Conservation (phyloP, 2,888 invertebrate genomes). For the Chrysolina haemoptera region DNA sequence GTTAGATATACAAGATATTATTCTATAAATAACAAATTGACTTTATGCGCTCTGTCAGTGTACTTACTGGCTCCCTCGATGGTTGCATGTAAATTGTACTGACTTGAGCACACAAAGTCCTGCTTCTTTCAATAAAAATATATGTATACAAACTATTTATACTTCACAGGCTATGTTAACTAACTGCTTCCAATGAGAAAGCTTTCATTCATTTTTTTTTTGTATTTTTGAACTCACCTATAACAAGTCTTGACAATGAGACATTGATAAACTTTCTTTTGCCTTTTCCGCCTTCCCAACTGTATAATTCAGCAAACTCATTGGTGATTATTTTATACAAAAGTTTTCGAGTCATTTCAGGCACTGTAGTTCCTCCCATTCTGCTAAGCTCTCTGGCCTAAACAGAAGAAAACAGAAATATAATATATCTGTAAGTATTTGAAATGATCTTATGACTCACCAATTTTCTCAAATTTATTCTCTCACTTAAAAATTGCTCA, state of each 20-base stretch:
- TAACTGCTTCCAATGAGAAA: constrained; percentile 26
- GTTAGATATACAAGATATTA: constrained; percentile 28
- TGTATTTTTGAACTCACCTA: constrained; percentile 27
- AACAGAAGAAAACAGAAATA: constrained; percentile 1
- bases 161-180: constrained; percentile 18
- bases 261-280: constrained; percentile 29
- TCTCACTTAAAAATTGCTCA: constrained; percentile 19
- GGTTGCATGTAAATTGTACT: constrained; percentile 23
- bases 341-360: constrained; percentile 20
- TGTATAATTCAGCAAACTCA: constrained; percentile 24
- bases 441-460: constrained; percentile 22
- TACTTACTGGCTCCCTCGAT: constrained; percentile 19
- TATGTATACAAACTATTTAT: constrained; percentile 23
- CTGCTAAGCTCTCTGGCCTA: constrained; percentile 24
- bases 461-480: constrained; percentile 18
- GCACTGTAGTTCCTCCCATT: constrained; percentile 23
- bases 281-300: constrained; percentile 13
- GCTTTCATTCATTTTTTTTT: constrained; percentile 27
- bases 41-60: constrained; percentile 3
- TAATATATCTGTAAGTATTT: constrained; percentile 19
- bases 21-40: constrained; percentile 23
- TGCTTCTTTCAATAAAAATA: constrained; percentile 20
- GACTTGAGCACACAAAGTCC: constrained; percentile 23
- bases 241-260: constrained; percentile 30
- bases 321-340: constrained; percentile 26